These are phyloP conservation scores for Nomada fucata DNA, from an alignment of 2,888 invertebrate species.

Conservation along the genomic window DNA sequence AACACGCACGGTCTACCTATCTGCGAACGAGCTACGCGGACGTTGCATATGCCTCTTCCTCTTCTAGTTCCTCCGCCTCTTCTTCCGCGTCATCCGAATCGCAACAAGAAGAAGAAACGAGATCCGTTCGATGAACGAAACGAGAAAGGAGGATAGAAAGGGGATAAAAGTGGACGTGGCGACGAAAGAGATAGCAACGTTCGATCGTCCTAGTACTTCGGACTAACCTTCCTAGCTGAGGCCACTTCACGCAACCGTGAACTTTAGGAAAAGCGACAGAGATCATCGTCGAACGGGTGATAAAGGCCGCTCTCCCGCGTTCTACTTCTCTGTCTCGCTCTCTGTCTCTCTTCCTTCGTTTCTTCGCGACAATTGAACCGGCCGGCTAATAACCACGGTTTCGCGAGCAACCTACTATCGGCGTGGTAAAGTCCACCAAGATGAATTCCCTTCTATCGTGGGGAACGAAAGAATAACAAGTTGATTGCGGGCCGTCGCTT, in stretches of 20 bases:
- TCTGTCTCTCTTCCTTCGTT: conserved; percentile 2
- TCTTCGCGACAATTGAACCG: conserved; percentile 30
- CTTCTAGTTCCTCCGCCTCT: background rate
- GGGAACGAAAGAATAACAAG: conserved; percentile 57
- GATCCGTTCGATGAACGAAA: background rate
- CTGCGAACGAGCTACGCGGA: background rate
- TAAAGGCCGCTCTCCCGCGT: conserved; percentile 47
- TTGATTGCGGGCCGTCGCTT: conserved; percentile 35
- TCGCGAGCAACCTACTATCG: conserved; percentile 60
- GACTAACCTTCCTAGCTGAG: conserved; percentile 64
- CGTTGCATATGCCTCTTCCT: background rate
- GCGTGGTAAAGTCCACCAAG: conserved; percentile 60
- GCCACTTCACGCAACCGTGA: conserved; percentile 67
- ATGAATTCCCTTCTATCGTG: conserved; percentile 49
- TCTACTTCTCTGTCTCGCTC: conserved; percentile 15
- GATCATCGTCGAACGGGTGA: conserved; percentile 66
- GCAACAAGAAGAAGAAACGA: background rate
- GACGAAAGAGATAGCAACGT: conserved; percentile 31
- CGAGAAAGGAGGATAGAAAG: conserved; percentile 8
- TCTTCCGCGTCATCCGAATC: background rate
- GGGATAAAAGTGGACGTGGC: conserved; percentile 1
- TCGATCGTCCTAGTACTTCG: conserved; percentile 60
- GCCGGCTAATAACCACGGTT: conserved; percentile 44
- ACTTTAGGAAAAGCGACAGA: conserved; percentile 69
- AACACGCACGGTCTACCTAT: background rate